These are phyloP conservation scores for Acrossocheilus fasciatus DNA, from an alignment of 2,797 vertebrate genomes.

Conservation along the genomic window DNA sequence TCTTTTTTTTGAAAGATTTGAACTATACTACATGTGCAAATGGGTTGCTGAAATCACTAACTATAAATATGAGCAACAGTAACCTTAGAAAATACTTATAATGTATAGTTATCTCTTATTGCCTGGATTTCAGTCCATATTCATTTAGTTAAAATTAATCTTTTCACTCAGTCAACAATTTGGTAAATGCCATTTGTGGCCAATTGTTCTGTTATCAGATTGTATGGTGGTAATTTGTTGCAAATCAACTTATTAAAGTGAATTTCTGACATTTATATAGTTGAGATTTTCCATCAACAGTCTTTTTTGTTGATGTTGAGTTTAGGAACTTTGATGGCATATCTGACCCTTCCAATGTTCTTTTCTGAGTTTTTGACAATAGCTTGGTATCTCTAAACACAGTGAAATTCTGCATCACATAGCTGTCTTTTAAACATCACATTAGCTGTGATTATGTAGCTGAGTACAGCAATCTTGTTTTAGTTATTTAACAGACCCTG, in stretches of 20 bases:
- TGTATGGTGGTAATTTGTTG: background rate
- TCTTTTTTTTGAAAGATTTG: too few relatives aligned
- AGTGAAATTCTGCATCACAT: background rate
- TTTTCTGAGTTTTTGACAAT: background rate
- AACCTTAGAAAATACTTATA: background rate
- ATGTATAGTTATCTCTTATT: background rate
- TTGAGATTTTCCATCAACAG: background rate
- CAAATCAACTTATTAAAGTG: background rate
- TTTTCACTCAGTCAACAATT: background rate
- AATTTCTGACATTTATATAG: background rate
- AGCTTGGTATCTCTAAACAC: background rate
- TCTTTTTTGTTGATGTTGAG: too few relatives aligned
- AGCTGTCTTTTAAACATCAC: background rate
- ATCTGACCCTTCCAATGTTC: background rate
- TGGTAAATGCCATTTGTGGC: background rate
- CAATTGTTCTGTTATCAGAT: background rate
- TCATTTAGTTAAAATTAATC: background rate
- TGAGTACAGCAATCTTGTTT: background rate
- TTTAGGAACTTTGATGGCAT: background rate
- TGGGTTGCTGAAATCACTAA: background rate
- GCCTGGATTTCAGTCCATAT: background rate
- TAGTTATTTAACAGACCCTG: background rate
- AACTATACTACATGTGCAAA: background rate
- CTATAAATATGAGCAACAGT: background rate
- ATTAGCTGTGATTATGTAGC: background rate